These are phyloP conservation scores for Mercenaria mercenaria DNA, from an alignment of 1,140 invertebrate genomes.

Conservation along the genomic window DNA sequence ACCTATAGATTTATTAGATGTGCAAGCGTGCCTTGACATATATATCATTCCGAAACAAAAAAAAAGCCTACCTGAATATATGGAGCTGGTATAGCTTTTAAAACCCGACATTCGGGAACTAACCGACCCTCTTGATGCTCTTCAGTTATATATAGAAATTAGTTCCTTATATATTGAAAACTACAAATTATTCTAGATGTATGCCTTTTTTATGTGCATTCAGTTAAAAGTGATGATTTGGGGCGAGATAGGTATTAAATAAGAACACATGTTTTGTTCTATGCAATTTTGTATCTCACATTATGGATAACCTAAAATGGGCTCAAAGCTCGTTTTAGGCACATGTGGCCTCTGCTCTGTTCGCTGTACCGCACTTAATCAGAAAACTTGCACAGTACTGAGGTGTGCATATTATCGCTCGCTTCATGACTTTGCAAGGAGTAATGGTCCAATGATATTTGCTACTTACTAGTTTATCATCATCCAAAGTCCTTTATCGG, in stretches of 20 bases:
- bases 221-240: background rate
- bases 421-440: too few species aligned
- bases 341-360: too few species aligned
- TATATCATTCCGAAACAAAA: conserved; percentile 11
- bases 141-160: conserved; percentile 33
- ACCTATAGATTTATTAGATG: conserved; percentile 25
- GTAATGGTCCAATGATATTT: too few species aligned
- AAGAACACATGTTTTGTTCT: too few species aligned
- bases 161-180: conserved; percentile 11
- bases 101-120: conserved; percentile 38
- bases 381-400: too few species aligned
- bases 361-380: too few species aligned
- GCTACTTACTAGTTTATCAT: too few species aligned
- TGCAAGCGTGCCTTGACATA: conserved; percentile 22
- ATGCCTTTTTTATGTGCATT: background rate
- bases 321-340: too few species aligned
- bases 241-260: background rate
- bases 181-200: background rate
- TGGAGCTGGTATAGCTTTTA: conserved; percentile 30
- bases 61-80: conserved; percentile 8
- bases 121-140: conserved; percentile 24
- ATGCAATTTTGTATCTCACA: too few species aligned
- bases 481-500: too few species aligned
- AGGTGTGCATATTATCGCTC: too few species aligned
- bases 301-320: too few species aligned